Evolutionary conservation across 2,888 invertebrate species (phyloP).

Genomic region (Calameuta idolon): DNA sequence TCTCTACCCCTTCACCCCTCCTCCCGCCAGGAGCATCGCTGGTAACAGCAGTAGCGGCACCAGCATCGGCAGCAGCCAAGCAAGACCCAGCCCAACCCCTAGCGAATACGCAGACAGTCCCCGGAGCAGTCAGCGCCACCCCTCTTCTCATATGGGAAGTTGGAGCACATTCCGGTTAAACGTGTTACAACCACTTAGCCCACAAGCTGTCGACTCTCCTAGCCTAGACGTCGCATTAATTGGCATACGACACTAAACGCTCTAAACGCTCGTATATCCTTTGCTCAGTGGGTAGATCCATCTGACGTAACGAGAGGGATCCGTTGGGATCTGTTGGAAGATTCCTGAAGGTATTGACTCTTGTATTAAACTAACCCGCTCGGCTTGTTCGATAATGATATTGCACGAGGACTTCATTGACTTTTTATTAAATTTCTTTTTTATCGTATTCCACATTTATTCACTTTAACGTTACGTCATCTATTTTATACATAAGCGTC

Average conservation of each 20-base stretch:
- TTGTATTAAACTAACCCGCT: neutral
- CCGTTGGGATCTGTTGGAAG: neutral
- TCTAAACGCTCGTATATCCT: conserved; percentile 34
- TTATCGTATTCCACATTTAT: neutral
- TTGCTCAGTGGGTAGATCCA: neutral
- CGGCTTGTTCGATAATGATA: neutral
- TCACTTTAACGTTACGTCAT: neutral
- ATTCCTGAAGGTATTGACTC: neutral
- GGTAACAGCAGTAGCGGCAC: neutral
- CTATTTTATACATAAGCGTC: neutral
- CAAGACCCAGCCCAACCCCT: neutral
- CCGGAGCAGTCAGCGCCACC: conserved; percentile 19
- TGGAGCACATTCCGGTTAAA: conserved; percentile 55
- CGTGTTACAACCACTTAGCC: conserved; percentile 62
- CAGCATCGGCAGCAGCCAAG: neutral
- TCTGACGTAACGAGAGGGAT: neutral
- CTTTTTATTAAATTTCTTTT: neutral
- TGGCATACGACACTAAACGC: conserved; percentile 51
- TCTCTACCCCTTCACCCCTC: conserved; percentile 32
- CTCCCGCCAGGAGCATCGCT: neutral
- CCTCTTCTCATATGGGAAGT: conserved; percentile 37
- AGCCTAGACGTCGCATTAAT: conserved; percentile 56
- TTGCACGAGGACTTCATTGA: neutral
- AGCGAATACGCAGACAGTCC: conserved; percentile 12
- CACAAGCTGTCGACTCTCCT: conserved; percentile 55